Evolutionary conservation across 2,888 invertebrate species (phyloP).

Genomic region (Oscheius myriophilus): DNA sequence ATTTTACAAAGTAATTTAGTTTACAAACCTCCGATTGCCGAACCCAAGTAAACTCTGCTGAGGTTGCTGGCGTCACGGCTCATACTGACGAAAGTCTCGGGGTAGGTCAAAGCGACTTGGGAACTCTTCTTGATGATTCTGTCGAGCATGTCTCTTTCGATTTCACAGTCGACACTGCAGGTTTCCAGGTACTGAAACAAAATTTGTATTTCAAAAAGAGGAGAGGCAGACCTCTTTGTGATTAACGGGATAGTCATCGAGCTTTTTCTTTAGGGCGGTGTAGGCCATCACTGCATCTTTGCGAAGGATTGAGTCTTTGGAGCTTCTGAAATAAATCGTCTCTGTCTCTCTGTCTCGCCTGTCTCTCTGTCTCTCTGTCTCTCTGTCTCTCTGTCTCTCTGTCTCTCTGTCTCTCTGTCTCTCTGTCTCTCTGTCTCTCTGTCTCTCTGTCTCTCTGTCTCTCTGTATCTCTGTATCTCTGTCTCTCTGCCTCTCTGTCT

Average conservation of each 20-base stretch:
- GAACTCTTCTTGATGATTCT: slow-evolving; percentile 52
- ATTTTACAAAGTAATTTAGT: not conserved
- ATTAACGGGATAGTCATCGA: slow-evolving; percentile 50
- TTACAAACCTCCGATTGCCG: slow-evolving; percentile 44
- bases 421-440: too few species aligned
- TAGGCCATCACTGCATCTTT: slow-evolving; percentile 51
- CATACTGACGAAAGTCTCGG: slow-evolving; percentile 56
- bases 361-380: too few species aligned
- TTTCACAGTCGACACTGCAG: slow-evolving; percentile 47
- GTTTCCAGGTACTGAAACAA: slow-evolving; percentile 35
- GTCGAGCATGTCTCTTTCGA: slow-evolving; percentile 54
- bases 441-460: too few species aligned
- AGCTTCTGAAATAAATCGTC: slow-evolving; percentile 36
- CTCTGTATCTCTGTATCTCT: too few species aligned
- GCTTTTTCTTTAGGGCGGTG: slow-evolving; percentile 47
- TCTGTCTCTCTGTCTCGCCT: too few species aligned
- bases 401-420: not conserved
- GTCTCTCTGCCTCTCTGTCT: not conserved
- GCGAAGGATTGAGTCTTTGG: slow-evolving; percentile 48
- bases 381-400: too few species aligned
- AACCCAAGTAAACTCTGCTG: slow-evolving; percentile 51
- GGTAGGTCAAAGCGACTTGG: slow-evolving; percentile 55
- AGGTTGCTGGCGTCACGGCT: slow-evolving; percentile 50
- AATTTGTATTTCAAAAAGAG: not conserved
- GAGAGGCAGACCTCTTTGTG: slow-evolving; percentile 32